Evolutionary conservation across 2,113 vertebrate genomes (phyloP), one percentile per base, ranked within the genome.

Genomic region (Ictalurus furcatus): DNA sequence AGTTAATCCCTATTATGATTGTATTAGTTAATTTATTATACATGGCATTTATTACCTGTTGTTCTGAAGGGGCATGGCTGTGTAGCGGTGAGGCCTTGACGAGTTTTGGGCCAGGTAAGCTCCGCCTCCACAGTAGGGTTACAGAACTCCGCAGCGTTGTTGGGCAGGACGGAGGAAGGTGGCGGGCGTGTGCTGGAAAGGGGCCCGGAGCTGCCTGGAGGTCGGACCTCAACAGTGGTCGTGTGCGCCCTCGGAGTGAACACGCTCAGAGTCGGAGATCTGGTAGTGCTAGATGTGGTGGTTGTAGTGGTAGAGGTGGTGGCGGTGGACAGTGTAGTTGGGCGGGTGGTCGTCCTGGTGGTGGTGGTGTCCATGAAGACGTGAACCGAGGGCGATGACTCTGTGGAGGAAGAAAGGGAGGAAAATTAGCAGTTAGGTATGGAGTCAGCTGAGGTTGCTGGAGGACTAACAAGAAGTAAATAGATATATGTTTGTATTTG

Each of bases 91-190:
- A 96, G 93, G 5, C 97, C 98, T 93, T 97, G 97, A 9, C 96
- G 96, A 0, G 97, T 99, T 86, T 96, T 97, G n/a, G 97, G 98
- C 98, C 98, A 99, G 93, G 95, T 93, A 34, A 99, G 95, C 44
- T 98, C 97, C 0, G 97, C 95, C 90, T 97, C 97, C 89, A 97
- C 96, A 91, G 96, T 8, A 0, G 98, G 96, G 65, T 95, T 96
- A 37, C 98, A 99, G 94, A 96, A 97, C 90, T 99, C 98, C 0
- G 94, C 65, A 0, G 96, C 96, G 0, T 95, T 85, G 0, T 96
- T 95, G 0, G 98, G 98, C n/a, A 97, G 92, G 89, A 96, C 96
- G 88, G 97, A 97, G 0, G 97, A 96, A 0, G 97, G 92, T 0
- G 95, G 94, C 0, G 94, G 89, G 37, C 94, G 93, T 0, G 96